Base-by-base conservation (phyloP, 2,113 vertebrate genomes). In the Corythoichthys intestinalis region DNA sequence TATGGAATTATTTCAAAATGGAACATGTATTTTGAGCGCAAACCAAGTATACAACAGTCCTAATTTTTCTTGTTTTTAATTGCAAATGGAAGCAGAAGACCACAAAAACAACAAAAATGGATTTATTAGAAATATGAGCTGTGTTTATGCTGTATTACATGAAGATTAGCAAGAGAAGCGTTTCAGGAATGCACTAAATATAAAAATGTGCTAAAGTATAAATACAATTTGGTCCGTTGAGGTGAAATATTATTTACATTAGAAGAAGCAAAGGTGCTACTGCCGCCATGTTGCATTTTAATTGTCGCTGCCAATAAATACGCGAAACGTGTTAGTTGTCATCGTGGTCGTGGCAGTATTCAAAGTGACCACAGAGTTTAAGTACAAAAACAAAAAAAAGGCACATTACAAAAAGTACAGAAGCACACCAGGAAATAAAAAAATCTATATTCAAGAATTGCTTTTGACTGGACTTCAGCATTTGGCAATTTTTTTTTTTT, bases 201-300 rank as follows among this genome's bases (percentile, higher is more conserved):
- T 13, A 35, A 57, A 57, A 57, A 35, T 57, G 28, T 14, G 28
- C n/a, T 35, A 92, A 94, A 94, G 94, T 95, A 98, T 98, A 98
- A 98, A 99, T 99, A 98, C 93, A 97, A 96, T 98, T 98, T 97
- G 96, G 95, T 96, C 94, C 95, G 92, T 94, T 85, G 80, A 92
- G 72, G 73, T 84, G 85, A 90, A 91, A 89, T 95, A 94, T 94
- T 90, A 89, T 97, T 90, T 95, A 95, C 95, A 94, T 94, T 80
- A 78, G 76, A 35, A 93, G 91, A 91, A 93, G 73, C 77, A 80
- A 73, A 69, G 11, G 89, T 87, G 90, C 73, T 87, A 91, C 87
- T 87, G 87, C 89, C 91, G 83, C 83, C 54, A 87, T 85, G 79
- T 57, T 87, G 77, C 85, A 91, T 72, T 66, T 83, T 57, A 7